Percentiles rank a stretch among this genome's conserved stretches.
These are phyloP conservation scores for Dreissena rostriformis DNA, from an alignment of 1,140 invertebrate species.

Conservation along the genomic window DNA sequence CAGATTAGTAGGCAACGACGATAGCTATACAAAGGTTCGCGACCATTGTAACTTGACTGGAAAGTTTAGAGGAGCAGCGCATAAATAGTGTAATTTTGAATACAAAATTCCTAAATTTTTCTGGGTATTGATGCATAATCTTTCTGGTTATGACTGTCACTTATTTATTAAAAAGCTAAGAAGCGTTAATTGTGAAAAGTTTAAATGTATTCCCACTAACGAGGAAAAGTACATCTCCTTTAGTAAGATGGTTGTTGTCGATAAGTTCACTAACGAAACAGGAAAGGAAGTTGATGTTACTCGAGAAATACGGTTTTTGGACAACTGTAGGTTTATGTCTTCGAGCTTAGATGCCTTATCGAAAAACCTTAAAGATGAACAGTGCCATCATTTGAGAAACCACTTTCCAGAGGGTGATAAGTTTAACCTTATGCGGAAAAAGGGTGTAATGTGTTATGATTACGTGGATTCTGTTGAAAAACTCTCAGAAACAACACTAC, in stretches of 20 bases:
- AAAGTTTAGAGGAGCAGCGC: conserved; percentile 1
- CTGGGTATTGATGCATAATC: conserved; percentile 80
- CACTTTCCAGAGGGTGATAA: conserved; percentile 7
- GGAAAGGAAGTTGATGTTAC: conserved; percentile 14
- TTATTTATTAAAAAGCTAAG: conserved; percentile 74
- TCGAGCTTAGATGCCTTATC: not conserved
- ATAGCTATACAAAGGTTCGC: not conserved
- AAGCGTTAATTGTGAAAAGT: conserved; percentile 63
- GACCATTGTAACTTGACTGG: conserved; percentile 16
- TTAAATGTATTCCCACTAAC: conserved; percentile 77
- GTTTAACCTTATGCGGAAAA: conserved; percentile 30
- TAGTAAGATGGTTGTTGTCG: conserved; percentile 37
- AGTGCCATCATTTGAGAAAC: not conserved
- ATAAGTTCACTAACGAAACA: conserved; percentile 9
- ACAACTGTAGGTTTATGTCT: conserved; percentile 24
- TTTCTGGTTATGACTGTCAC: conserved; percentile 78
- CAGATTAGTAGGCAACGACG: too few relatives aligned
- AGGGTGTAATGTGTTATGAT: conserved; percentile 72
- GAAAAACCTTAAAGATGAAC: conserved; percentile 2
- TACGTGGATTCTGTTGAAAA: conserved; percentile 63
- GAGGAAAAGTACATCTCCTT: conserved; percentile 76
- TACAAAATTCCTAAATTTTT: conserved; percentile 54
- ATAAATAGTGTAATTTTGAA: conserved; percentile 48
- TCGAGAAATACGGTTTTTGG: conserved; percentile 3
- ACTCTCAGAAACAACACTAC: conserved; percentile 34